Conservation (phyloP, 1,140 invertebrate genomes). For the Aporrectodea caliginosa region DNA sequence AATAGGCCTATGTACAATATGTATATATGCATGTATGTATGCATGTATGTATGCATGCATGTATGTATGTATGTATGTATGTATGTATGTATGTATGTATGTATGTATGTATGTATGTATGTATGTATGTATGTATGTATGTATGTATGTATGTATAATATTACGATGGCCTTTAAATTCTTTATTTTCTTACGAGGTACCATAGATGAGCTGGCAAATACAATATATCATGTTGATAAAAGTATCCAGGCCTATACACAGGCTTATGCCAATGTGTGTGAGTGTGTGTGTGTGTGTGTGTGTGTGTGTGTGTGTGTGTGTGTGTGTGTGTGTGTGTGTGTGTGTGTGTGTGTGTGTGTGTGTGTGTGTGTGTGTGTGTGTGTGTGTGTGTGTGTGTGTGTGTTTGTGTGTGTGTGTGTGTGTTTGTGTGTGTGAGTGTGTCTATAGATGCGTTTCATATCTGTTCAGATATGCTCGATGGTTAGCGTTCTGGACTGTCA, state of each 20-base stretch:
- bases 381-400: background rate
- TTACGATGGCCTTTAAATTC: background rate
- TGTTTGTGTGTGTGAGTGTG: no score
- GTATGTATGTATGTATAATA: conserved; percentile 11
- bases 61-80: conserved; percentile 10
- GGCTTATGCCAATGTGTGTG: conserved; percentile 1
- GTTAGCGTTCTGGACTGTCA: no score
- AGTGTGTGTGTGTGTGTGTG: background rate
- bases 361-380: conserved; percentile 7
- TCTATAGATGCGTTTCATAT: no score
- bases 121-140: conserved; percentile 13
- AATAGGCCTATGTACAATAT: background rate
- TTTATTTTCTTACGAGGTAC: background rate
- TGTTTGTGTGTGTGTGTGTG: no score
- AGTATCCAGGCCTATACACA: conserved; percentile 10
- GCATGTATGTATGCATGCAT: background rate
- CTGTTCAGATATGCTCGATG: no score
- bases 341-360: conserved; percentile 16
- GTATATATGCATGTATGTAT: background rate
- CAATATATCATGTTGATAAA: background rate
- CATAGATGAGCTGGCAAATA: background rate
- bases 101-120: conserved; percentile 21
- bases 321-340: background rate
- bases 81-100: conserved; percentile 17
- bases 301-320: conserved; percentile 24